A percentile compares a stretch with the other conserved stretches of the same genome.
These are phyloP conservation scores for Oscheius myriophilus DNA, from an alignment of 2,888 invertebrate species.

Conservation along the genomic window DNA sequence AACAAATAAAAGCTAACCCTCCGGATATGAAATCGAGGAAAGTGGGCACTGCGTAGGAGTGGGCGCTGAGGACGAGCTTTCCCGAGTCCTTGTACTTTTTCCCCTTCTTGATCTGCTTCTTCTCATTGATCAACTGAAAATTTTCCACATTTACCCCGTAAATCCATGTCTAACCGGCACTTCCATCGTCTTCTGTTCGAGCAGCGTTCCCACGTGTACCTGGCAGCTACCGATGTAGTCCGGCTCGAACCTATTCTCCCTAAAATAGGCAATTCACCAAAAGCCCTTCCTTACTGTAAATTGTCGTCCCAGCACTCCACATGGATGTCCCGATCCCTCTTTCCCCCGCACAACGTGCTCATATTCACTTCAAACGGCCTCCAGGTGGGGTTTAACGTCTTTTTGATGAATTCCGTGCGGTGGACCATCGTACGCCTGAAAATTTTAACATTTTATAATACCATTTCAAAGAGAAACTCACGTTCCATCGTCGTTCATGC, in stretches of 20 bases:
- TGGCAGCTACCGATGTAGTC: conserved; percentile 26
- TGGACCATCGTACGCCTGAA: conserved; percentile 56
- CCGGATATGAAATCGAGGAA: conserved; percentile 77
- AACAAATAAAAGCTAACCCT: conserved; percentile 70
- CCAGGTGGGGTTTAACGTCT: conserved; percentile 76
- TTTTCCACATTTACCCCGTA: conserved; percentile 69
- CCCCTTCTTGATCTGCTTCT: conserved; percentile 74
- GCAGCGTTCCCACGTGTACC: conserved; percentile 17
- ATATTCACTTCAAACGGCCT: conserved; percentile 73
- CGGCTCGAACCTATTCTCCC: conserved; percentile 21
- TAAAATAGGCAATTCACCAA: neutral
- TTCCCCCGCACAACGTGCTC: conserved; percentile 73
- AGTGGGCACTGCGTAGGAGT: conserved; percentile 70
- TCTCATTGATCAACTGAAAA: conserved; percentile 72
- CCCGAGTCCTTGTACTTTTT: conserved; percentile 74
- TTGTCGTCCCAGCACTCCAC: conserved; percentile 27
- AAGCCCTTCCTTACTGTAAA: conserved; percentile 4
- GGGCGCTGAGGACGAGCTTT: conserved; percentile 67
- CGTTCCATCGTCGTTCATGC: conserved; percentile 59
- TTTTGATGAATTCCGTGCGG: conserved; percentile 75
- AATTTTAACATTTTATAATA: neutral
- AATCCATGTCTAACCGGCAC: conserved; percentile 28
- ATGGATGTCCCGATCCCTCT: conserved; percentile 36
- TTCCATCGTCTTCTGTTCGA: neutral
- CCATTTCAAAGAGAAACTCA: conserved; percentile 16